Evolutionary conservation across 1,140 invertebrate genomes (phyloP).

Genomic region (Hyles euphorbiae): DNA sequence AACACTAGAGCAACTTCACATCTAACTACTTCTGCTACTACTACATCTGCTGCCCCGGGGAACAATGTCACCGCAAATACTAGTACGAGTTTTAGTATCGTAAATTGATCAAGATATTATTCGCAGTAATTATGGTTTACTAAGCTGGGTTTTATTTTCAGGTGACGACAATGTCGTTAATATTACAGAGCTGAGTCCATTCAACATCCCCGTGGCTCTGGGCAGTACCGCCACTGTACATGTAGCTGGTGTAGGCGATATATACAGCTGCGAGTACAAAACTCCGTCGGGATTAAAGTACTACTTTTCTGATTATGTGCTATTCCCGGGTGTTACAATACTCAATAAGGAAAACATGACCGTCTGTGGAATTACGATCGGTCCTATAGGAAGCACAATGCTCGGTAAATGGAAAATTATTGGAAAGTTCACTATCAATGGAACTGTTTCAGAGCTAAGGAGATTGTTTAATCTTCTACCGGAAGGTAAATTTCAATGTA

Average conservation of each 20-base stretch:
- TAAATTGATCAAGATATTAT: too few species aligned
- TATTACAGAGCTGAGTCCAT: slow-evolving; percentile 15
- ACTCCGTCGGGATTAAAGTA: slow-evolving; percentile 14
- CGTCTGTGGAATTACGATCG: slow-evolving; percentile 13
- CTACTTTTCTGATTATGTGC: neutral
- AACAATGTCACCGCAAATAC: too few species aligned
- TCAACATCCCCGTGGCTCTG: slow-evolving; percentile 14
- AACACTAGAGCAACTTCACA: too few species aligned
- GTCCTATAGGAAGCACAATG: slow-evolving; percentile 18
- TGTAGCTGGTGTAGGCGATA: slow-evolving; percentile 10
- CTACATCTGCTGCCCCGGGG: too few species aligned
- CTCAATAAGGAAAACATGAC: neutral
- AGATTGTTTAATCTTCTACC: slow-evolving; percentile 15
- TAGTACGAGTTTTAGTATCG: too few species aligned
- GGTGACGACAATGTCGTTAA: slow-evolving; percentile 26
- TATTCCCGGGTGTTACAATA: slow-evolving; percentile 10
- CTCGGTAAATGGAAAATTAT: slow-evolving; percentile 24
- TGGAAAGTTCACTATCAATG: slow-evolving; percentile 25
- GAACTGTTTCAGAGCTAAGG: slow-evolving; percentile 15
- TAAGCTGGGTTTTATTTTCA: slow-evolving; percentile 8
- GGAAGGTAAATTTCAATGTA: slow-evolving; percentile 20
- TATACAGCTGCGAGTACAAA: slow-evolving; percentile 18
- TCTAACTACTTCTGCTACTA: too few species aligned
- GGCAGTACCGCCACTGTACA: slow-evolving; percentile 13
- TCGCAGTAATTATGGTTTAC: too few species aligned